Evolutionary conservation across 2,113 vertebrate genomes (phyloP), one percentile per base, ranked within the genome.

Genomic region (Ctenodactylus gundi): DNA sequence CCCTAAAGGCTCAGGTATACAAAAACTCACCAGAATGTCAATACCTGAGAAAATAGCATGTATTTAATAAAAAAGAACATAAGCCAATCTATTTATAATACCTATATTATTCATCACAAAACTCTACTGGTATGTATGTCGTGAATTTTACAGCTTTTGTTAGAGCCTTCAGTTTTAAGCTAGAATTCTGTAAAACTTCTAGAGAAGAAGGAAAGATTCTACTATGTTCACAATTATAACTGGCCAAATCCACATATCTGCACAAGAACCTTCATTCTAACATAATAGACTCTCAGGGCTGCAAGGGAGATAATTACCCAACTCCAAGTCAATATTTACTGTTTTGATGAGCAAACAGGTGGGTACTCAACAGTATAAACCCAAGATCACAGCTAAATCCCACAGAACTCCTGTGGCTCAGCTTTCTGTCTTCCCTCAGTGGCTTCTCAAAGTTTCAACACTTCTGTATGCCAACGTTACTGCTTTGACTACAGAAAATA

Each of bases 161-260:
- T n/a, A n/a, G n/a, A n/a, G n/a, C n/a, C n/a, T 25, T 58, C 39
- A 18, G 31, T 46, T 91, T 81, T 44, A 58, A 91, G 44, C 11
- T 3, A 65, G 14, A 85, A 86, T 84, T 5, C 6, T 36, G 39
- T 25, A 55, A 18, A 21, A 27, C 1, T 93, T 89, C 23, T 90
- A 87, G 55, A 87, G 15, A 93, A 92, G 9, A 80, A 78, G 31
- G 21, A 90, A 87, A 81, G 46, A 90, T 72, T 72, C 31, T 60
- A 34, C 7, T 29, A 3, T 70, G 34, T 6, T 57, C 14, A n/a
- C 80, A 44, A 85, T 86, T 92, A 75, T 68, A 88, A 96, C 88
- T 60, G 31, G 75, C 39, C 83, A 91, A 70, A 65, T 60, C 21
- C 58, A 84, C 2, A 3, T 55, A 88, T 67, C 73, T 95, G 5